These are phyloP conservation scores for Lipotes vexillifer DNA, from an alignment of 2,113 vertebrate genomes.

Conservation along the genomic window DNA sequence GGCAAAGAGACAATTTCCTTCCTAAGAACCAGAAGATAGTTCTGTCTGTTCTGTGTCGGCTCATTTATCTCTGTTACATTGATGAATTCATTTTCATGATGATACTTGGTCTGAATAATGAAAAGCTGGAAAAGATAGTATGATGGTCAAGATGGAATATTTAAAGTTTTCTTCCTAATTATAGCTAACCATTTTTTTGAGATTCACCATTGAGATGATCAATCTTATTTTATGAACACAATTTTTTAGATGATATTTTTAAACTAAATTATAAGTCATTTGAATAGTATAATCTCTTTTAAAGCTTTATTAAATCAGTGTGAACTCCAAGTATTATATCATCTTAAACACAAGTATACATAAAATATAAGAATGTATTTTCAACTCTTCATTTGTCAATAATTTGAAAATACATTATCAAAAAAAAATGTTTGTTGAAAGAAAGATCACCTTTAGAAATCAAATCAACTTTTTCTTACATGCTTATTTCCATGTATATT, in stretches of 20 bases:
- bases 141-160: conserved; percentile 84
- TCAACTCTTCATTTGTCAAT: background rate
- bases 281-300: conserved; percentile 8
- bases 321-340: background rate
- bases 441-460: background rate
- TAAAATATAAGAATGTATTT: background rate
- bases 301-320: background rate
- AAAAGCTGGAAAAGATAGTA: conserved; percentile 84
- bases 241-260: conserved; percentile 31
- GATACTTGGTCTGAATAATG: conserved; percentile 88
- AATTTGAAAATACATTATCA: background rate
- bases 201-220: conserved; percentile 76
- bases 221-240: conserved; percentile 71
- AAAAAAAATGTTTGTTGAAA: background rate
- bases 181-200: conserved; percentile 80
- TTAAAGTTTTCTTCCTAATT: conserved; percentile 82
- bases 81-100: conserved; percentile 92
- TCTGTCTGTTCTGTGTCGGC: conserved; percentile 86
- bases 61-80: conserved; percentile 91
- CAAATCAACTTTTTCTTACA: background rate
- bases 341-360: background rate
- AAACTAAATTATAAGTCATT: conserved; percentile 16
- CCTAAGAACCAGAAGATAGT: conserved; percentile 83
- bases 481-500: background rate
- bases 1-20: conserved; percentile 87